Percentiles rank a stretch among this genome's conserved stretches.
Evolutionary conservation across 2,797 vertebrate species (phyloP).

Genomic region (Coendou prehensilis): DNA sequence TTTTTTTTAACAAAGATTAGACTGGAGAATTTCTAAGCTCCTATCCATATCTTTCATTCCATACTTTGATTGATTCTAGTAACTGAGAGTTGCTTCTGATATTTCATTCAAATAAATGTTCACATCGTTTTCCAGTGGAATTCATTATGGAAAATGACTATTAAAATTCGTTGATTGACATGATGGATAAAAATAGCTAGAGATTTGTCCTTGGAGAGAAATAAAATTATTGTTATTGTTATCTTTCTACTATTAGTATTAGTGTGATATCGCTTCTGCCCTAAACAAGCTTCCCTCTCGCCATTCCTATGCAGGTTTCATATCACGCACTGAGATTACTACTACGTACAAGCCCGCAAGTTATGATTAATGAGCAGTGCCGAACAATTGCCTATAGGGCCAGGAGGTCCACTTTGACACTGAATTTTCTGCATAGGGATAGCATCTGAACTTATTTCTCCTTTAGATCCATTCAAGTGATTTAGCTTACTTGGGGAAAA

Average conservation of each 20-base stretch:
- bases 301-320: neutral
- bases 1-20: neutral
- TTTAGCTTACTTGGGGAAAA: neutral
- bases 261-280: neutral
- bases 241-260: neutral
- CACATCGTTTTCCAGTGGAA: constrained; percentile 24
- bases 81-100: neutral
- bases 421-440: constrained; percentile 40
- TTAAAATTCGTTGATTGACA: constrained; percentile 73
- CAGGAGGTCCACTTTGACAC: constrained; percentile 51
- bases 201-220: constrained; percentile 45
- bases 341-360: constrained; percentile 56
- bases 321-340: constrained; percentile 47
- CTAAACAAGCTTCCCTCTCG: neutral
- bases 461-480: neutral
- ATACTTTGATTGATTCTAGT: constrained; percentile 13
- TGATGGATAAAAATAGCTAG: constrained; percentile 56
- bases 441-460: neutral
- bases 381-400: constrained; percentile 64
- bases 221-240: constrained; percentile 59
- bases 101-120: constrained; percentile 68
- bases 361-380: constrained; percentile 71
- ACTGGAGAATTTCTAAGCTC: neutral
- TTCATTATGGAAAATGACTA: constrained; percentile 67
- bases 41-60: neutral